Base-by-base conservation (phyloP, 37 sponge, comb jelly and placozoan species). In the Aplysina aerophoba region DNA sequence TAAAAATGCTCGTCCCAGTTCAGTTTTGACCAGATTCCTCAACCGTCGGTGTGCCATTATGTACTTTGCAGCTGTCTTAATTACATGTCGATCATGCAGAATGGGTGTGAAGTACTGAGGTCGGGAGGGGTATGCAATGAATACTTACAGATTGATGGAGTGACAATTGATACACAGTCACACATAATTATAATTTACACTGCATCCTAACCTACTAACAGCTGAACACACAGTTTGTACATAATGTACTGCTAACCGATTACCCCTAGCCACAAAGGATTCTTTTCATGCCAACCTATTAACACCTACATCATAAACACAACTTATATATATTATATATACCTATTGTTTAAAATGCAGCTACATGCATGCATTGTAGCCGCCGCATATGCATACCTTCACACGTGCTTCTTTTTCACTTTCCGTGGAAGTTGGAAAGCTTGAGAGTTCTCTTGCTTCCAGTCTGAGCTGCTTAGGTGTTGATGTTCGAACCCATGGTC, bases 31-130 rank as follows among this genome's bases (percentile, higher is more conserved):
- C 8, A 73, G 20, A 13, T 19, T 13, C 37, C 74, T 8, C 20
- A 73, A 34, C 20, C 37, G 37, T 8, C 37, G 74, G 20, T 73
- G 41, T 73, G 8, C 14, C 74, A 73, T 20, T 38, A 73, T 30
- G 37, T 73, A 41, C 30, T 73, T 73, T 15, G 39, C 74, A 38
- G 74, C 74, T 73, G 74, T 30, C 39, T 73, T 73, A 31, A 73
- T 73, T 11, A 73, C 39, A 31, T 73, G 40, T 73, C 74, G 11
- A 31, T 73, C 41, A 37, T 37, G 20, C 19, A 73, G 8, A 31
- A 19, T 11, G 14, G 74, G 14, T 73, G 74, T 38, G 41, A 11
- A 33, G 41, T 73, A 73, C 41, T 38, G 8, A 13, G 74, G 74
- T 38, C 74, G 41, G 30, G 74, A 73, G 14, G 74, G 74, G 37